Conservation (phyloP, 92 coral and sea anemone species). For the Siderastrea siderea region DNA sequence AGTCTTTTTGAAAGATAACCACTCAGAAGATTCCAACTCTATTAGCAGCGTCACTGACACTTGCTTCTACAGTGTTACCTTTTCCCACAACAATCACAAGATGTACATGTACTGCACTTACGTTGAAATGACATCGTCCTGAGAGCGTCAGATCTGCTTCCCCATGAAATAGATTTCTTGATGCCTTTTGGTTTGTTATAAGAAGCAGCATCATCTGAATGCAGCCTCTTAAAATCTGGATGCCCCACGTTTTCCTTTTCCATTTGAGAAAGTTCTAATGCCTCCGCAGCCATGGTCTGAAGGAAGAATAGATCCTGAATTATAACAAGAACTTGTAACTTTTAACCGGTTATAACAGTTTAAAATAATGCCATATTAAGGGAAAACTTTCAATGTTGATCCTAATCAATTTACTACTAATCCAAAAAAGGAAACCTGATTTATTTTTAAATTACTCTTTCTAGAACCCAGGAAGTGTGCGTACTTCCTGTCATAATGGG, state of each 20-base stretch:
- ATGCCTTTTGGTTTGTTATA: constrained; percentile 32
- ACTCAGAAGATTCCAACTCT: no score
- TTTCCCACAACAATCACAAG: no score
- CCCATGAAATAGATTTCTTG: constrained; percentile 58
- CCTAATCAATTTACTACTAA: not conserved
- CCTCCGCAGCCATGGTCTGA: constrained; percentile 54
- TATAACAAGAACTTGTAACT: not conserved
- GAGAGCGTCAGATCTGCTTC: constrained; percentile 19
- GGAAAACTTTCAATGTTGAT: not conserved
- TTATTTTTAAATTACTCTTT: not conserved
- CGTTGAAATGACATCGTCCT: constrained; percentile 52
- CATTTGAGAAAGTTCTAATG: constrained; percentile 26
- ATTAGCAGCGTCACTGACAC: no score
- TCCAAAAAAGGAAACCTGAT: not conserved
- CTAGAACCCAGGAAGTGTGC: not conserved
- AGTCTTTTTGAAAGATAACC: no score
- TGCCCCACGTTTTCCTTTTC: constrained; percentile 23
- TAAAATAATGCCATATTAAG: not conserved
- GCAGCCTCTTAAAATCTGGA: constrained; percentile 57
- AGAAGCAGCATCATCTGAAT: constrained; percentile 56
- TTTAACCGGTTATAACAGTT: not conserved
- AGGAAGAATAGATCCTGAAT: not conserved
- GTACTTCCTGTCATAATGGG: no score
- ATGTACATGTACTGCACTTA: constrained; percentile 14
- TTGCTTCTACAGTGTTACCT: no score